These are phyloP conservation scores for Gallinago jamesoni DNA, from an alignment of 2,113 vertebrate species.

Conservation along the genomic window DNA sequence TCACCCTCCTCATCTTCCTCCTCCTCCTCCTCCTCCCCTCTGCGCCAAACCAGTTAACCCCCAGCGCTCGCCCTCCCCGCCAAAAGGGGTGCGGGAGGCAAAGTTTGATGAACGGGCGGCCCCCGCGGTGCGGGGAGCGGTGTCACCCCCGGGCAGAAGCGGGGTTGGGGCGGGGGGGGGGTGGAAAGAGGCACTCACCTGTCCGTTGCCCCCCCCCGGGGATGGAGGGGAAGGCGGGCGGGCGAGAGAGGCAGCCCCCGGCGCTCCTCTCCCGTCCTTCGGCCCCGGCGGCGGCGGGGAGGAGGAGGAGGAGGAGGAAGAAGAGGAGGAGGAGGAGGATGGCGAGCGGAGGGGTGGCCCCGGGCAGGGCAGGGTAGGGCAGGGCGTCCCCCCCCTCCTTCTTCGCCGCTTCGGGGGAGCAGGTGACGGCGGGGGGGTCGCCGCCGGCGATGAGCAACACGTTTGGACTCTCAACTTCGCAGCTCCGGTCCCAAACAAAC, in stretches of 20 bases:
- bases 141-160: neutral
- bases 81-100: neutral
- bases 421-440: constrained; percentile 26
- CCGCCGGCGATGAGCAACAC: constrained; percentile 63
- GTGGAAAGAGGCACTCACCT: constrained; percentile 62
- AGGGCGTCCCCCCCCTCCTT: neutral
- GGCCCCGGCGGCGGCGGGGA: neutral
- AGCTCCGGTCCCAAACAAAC: constrained; percentile 65
- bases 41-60: neutral
- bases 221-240: neutral
- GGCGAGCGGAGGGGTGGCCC: neutral
- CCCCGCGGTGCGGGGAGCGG: neutral
- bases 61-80: neutral
- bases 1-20: too few species aligned
- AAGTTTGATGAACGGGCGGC: constrained; percentile 67
- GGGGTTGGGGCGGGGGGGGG: neutral
- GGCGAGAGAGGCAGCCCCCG: neutral
- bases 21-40: neutral
- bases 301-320: too few species aligned
- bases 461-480: constrained; percentile 73
- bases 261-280: neutral
- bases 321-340: neutral
- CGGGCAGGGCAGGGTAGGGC: neutral
- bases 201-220: neutral
- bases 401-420: neutral